A percentile compares a stretch with the other conserved stretches of the same genome.
Conservation (phyloP, 2,113 vertebrate genomes). For the human (Homo sapiens) region DNA sequence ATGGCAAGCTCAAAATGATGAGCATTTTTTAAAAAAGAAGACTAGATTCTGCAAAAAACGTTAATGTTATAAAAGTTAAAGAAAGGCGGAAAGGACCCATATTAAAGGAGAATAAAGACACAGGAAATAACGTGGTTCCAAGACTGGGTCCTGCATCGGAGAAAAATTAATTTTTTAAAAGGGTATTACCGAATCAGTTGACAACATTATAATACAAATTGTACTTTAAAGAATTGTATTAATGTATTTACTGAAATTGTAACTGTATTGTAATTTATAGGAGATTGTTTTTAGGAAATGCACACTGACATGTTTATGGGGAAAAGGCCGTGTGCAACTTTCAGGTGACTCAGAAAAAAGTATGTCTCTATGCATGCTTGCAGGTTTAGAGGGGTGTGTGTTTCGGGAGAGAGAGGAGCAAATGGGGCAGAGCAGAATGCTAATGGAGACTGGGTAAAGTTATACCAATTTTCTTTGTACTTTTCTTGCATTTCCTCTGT, state of each 20-base stretch:
- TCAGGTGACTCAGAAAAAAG: not conserved
- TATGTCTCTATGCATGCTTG: not conserved
- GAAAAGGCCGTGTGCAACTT: not conserved
- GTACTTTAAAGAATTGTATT: not conserved
- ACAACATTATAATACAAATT: not conserved
- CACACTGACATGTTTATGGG: not conserved
- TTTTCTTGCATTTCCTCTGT: not conserved
- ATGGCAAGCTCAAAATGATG: not conserved
- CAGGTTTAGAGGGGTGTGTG: not conserved
- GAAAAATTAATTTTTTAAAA: not conserved
- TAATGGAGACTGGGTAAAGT: not conserved
- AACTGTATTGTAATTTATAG: not conserved
- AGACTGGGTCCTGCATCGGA: not conserved
- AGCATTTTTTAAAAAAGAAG: not conserved
- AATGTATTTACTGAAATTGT: not conserved
- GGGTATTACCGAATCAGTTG: not conserved
- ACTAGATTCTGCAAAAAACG: not conserved
- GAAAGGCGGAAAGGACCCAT: not conserved
- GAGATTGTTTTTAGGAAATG: slow-evolving; percentile 24
- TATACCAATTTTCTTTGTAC: not conserved
- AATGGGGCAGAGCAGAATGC: not conserved
- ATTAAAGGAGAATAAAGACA: not conserved
- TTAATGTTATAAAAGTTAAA: not conserved
- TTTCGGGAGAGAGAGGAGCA: not conserved
- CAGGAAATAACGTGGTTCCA: not conserved